Percentiles rank a stretch among this genome's conserved stretches.
Conservation (phyloP, 2,888 invertebrate species). For the Nebria brevicollis region DNA sequence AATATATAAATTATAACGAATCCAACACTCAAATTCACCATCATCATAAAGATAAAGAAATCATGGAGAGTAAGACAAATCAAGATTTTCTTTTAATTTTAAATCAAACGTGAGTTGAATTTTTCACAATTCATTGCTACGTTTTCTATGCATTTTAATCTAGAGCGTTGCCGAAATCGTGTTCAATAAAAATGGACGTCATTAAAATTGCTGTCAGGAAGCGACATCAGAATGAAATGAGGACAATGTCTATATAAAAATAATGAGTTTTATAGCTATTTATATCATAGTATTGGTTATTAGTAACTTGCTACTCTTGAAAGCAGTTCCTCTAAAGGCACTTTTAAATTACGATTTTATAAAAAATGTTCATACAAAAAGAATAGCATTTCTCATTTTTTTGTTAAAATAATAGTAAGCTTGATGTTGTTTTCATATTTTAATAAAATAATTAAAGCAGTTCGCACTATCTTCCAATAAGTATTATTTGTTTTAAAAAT, state of each 20-base stretch:
- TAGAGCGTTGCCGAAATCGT: constrained; percentile 7
- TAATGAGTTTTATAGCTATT: constrained; percentile 26
- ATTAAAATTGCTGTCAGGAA: constrained; percentile 22
- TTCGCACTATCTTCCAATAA: too few species aligned
- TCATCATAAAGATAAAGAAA: neutral
- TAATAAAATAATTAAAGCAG: too few species aligned
- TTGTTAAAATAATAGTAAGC: too few species aligned
- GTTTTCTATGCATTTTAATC: constrained; percentile 24
- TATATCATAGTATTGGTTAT: neutral
- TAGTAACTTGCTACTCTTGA: neutral
- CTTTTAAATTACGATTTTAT: too few species aligned
- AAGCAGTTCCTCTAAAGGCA: neutral
- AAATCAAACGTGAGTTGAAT: constrained; percentile 17
- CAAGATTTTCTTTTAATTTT: constrained; percentile 21
- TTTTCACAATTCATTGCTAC: constrained; percentile 16
- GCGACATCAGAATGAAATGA: constrained; percentile 13
- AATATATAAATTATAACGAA: neutral
- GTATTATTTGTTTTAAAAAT: too few species aligned
- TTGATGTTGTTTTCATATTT: too few species aligned
- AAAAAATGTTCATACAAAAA: too few species aligned
- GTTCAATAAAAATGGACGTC: constrained; percentile 25
- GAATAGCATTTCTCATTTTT: too few species aligned
- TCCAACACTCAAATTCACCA: neutral
- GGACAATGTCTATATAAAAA: constrained; percentile 13
- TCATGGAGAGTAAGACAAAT: neutral